Conservation (phyloP, 2,888 invertebrate species). For the Alitta virens region DNA sequence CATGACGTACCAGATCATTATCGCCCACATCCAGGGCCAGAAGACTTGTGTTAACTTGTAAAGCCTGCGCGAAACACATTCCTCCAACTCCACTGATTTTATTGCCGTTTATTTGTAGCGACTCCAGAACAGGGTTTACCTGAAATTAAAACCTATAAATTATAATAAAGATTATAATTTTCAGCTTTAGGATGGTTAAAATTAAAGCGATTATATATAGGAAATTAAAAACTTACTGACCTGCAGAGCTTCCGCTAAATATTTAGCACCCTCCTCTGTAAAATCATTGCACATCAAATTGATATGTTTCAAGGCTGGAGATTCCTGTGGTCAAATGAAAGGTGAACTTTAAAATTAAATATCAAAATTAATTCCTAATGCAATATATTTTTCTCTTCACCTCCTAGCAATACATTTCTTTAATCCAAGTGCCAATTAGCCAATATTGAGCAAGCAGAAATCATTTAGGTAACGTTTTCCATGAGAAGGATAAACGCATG, state of each 20-base stretch:
- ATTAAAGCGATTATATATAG: no score
- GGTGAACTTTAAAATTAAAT: no score
- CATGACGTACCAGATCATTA: slow-evolving; percentile 47
- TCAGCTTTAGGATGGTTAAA: no score
- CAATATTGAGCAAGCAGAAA: no score
- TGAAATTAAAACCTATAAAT: no score
- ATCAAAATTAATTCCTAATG: no score
- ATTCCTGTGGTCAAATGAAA: slow-evolving; percentile 27
- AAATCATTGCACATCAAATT: slow-evolving; percentile 57
- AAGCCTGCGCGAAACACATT: slow-evolving; percentile 54
- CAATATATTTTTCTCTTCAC: no score
- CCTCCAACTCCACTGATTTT: slow-evolving; percentile 56
- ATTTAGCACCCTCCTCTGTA: slow-evolving; percentile 47
- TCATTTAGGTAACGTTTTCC: no score
- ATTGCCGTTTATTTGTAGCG: slow-evolving; percentile 52
- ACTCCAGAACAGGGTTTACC: slow-evolving; percentile 39
- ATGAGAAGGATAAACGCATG: no score
- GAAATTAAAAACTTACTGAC: slow-evolving; percentile 34
- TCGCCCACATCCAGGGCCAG: slow-evolving; percentile 52
- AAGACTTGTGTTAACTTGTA: slow-evolving; percentile 52
- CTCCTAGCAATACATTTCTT: no score
- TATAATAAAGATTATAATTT: no score
- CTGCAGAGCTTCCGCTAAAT: slow-evolving; percentile 45
- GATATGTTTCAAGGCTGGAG: slow-evolving; percentile 33
- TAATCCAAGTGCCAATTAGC: no score